Base-by-base conservation (phyloP, 2,113 vertebrate genomes). In the Turdus rufiventris region DNA sequence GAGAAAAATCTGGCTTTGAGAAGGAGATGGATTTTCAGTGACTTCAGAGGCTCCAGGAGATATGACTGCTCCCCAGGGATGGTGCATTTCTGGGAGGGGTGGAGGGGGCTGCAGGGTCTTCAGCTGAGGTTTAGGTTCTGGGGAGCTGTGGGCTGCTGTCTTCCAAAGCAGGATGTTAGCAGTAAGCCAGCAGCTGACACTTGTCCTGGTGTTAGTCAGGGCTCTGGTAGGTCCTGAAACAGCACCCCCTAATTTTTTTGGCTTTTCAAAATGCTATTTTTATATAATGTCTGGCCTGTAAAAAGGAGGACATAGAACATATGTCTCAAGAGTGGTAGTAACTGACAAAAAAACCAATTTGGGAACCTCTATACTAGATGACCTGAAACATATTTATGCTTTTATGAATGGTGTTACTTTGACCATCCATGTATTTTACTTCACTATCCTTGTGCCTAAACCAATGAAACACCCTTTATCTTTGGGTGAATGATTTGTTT, bases 171-270 rank as follows among this genome's bases (percentile, higher is more conserved):
- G 50, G 53, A 28, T 0, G 1, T 36, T 31, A 25, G 8, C 3
- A 6, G 14, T 24, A 12, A 45, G 8, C 13, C 0, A 0, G 31
- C 33, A 57, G 47, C 70, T 62, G 47, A 47, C 25, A 24, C 33
- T 45, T 78, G 23, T 62, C 51, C 43, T 1, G 3, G 21, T 54
- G n/a, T 72, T 40, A 74, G 61, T 38, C 45, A 66, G 57, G 36
- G 24, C 62, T 80, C 33, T 76, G 57, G 16, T 9, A 60, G 29
- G 48, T 26, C n/a, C 63, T 72, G 45, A 72, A 88, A 42, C 6
- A 18, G 15, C 51, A 75, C 2, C 38, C 12, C 12, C 7, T 16
- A 18, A 24, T 36, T 65, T 40, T 76, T 17, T 16, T 57, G 13
- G 24, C 29, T 45, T 89, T 93, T 50, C 23, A n/a, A 54, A 91